phyloP scores from a whole-genome alignment of 2,797 vertebrate genomes.

The Clarias fuscus region DNA sequence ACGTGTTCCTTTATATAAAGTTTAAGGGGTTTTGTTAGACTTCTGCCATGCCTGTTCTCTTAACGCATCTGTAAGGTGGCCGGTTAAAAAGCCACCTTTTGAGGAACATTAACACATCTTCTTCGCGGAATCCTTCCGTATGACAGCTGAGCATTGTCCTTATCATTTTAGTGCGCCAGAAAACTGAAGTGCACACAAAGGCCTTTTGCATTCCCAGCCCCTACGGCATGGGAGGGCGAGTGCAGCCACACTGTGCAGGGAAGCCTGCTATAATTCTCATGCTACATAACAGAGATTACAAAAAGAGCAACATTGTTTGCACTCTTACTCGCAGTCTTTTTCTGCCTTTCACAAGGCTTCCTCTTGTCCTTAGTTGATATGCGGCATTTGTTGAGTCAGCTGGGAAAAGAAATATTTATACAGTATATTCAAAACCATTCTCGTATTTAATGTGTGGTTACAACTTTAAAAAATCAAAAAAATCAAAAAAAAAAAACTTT shows the following conservation, averaged over 20 bases:
- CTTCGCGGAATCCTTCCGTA: constrained; percentile 56
- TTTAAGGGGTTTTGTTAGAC: background rate
- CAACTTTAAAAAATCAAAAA: too few relatives aligned
- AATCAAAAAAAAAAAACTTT: background rate
- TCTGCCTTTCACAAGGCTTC: constrained; percentile 16
- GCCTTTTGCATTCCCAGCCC: constrained; percentile 59
- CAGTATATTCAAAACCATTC: background rate
- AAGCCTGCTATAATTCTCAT: constrained; percentile 55
- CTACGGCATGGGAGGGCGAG: constrained; percentile 52
- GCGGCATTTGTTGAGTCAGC: constrained; percentile 12
- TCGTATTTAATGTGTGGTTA: background rate
- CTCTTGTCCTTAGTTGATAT: constrained; percentile 23
- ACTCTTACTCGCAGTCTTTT: background rate
- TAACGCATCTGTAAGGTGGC: constrained; percentile 35
- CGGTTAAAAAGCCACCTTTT: constrained; percentile 47
- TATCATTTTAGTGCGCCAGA: constrained; percentile 54
- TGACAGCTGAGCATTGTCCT: constrained; percentile 62
- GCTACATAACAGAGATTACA: constrained; percentile 40
- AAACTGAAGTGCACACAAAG: constrained; percentile 65
- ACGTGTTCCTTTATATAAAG: background rate
- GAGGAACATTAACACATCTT: constrained; percentile 54
- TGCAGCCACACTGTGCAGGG: constrained; percentile 52
- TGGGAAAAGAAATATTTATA: background rate
- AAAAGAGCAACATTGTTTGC: constrained; percentile 41
- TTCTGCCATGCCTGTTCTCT: constrained; percentile 19